Base-by-base conservation (phyloP, 2,113 vertebrate species). In the Halcyon senegalensis region DNA sequence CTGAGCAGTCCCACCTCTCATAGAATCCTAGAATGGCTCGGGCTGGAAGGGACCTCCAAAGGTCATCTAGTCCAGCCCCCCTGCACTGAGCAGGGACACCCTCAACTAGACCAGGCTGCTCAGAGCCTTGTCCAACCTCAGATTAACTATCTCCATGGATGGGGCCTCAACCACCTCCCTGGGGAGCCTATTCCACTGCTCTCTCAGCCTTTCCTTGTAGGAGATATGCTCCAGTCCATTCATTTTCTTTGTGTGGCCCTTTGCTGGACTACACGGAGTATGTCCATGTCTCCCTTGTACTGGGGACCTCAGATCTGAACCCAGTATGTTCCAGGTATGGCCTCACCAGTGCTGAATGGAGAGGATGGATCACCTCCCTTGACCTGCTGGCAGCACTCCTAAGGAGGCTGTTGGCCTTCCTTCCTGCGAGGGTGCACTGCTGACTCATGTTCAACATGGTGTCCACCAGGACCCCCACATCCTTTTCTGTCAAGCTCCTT, bases 351-450 rank as follows among this genome's bases (percentile, higher is more conserved):
- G 35, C 48, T 80, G 41, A 74, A 3, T 1, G 53, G 51, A 31
- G 50, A 30, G 37, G 31, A 43, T 84, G 35, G 63, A 69, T 75
- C 24, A 51, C 46, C 8, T 84, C 16, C 21, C 14, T 84, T 1
- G 2, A 3, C 17, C 37, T 74, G 39, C 37, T 87, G 44, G 37
- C 41, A 43, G 1, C 2, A 3, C 13, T 76, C 9, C 39, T 70
- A 35, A 43, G 48, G 21, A 79, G 68, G 16, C 50, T 60, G 44
- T 43, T 73, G 30, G 43, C 35, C 4, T 7, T 46, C 35, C 64
- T 60, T 55, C 11, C 75, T 78, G n/a, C 2, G 1, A 43, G 39
- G 17, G 10, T 0, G 0, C 33, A 2, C 37, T 81, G 28, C 43
- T 81, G 68, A 19, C 31, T 90, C 9, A 9, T 37, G n/a, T 77